phyloP scores from a whole-genome alignment of 2,888 invertebrate genomes.

The Drosophila austrosaltans region DNA sequence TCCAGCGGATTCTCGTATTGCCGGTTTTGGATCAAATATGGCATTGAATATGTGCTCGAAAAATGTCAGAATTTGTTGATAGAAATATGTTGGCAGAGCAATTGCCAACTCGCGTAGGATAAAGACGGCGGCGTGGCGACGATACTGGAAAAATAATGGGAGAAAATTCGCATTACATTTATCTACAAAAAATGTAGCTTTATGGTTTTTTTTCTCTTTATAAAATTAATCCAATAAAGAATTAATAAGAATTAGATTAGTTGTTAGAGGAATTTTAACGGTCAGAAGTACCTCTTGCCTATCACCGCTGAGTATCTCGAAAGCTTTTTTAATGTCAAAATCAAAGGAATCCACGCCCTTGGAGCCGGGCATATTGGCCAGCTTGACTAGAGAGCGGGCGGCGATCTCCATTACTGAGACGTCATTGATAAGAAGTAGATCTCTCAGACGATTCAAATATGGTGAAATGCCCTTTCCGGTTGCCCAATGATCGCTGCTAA shows the following conservation, averaged over 20 bases:
- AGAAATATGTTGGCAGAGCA: conserved; percentile 98
- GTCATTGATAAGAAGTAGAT: conserved; percentile 94
- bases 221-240: too few relatives aligned
- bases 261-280: too few relatives aligned
- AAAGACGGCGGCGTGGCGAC: conserved; percentile 95
- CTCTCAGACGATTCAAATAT: conserved; percentile 96
- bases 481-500: conserved; percentile 96
- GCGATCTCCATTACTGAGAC: conserved; percentile 97
- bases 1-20: conserved; percentile 95
- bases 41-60: conserved; percentile 97
- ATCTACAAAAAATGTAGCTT: too few relatives aligned
- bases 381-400: conserved; percentile 96
- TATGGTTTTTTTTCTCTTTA: too few relatives aligned
- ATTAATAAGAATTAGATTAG: too few relatives aligned
- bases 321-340: conserved; percentile 97
- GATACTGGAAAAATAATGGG: conserved; percentile 84
- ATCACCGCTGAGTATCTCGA: conserved; percentile 97
- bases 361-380: conserved; percentile 95
- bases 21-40: conserved; percentile 94
- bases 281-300: conserved; percentile 87
- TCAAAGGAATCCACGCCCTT: conserved; percentile 99
- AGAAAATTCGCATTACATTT: too few relatives aligned
- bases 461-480: conserved; percentile 94
- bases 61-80: conserved; percentile 95
- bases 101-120: conserved; percentile 96